These are phyloP conservation scores for Phyllotis vaccarum DNA, from an alignment of 2,797 vertebrate species.

Conservation along the genomic window DNA sequence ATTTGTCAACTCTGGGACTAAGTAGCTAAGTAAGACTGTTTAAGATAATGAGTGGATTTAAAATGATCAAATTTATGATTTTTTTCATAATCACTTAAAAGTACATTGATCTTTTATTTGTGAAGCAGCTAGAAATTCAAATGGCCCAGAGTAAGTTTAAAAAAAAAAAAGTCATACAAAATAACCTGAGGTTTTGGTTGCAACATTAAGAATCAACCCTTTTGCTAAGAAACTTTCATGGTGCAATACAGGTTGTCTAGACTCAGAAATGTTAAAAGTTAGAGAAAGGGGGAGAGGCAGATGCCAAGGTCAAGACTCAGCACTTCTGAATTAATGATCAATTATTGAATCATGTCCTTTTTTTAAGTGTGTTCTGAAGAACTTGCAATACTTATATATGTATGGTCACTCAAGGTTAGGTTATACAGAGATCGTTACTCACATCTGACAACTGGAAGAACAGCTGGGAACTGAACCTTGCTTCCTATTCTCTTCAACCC, in stretches of 20 bases:
- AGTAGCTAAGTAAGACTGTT: not conserved
- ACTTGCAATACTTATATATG: not conserved
- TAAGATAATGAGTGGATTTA: slow-evolving; percentile 12
- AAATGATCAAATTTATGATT: slow-evolving; percentile 28
- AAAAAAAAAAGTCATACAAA: slow-evolving; percentile 19
- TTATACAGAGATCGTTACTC: not conserved
- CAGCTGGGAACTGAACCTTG: not conserved
- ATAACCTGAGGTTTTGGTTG: not conserved
- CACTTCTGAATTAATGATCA: not conserved
- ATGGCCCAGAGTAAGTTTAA: slow-evolving; percentile 8
- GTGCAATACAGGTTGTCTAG: not conserved
- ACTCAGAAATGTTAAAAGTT: not conserved
- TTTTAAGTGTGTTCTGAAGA: slow-evolving; percentile 36
- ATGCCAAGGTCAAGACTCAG: not conserved
- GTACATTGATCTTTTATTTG: slow-evolving; percentile 30
- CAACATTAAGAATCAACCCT: not conserved
- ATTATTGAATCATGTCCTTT: slow-evolving; percentile 5
- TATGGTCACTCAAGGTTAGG: not conserved
- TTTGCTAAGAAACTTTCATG: not conserved
- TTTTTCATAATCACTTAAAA: slow-evolving; percentile 19
- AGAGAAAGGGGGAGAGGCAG: not conserved
- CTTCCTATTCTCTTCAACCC: not conserved
- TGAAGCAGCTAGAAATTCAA: slow-evolving; percentile 8
- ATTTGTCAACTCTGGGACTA: slow-evolving; percentile 3
- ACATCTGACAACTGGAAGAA: slow-evolving; percentile 14